phyloP scores from a whole-genome alignment of 2,888 invertebrate genomes.

The Steinernema scapterisci region DNA sequence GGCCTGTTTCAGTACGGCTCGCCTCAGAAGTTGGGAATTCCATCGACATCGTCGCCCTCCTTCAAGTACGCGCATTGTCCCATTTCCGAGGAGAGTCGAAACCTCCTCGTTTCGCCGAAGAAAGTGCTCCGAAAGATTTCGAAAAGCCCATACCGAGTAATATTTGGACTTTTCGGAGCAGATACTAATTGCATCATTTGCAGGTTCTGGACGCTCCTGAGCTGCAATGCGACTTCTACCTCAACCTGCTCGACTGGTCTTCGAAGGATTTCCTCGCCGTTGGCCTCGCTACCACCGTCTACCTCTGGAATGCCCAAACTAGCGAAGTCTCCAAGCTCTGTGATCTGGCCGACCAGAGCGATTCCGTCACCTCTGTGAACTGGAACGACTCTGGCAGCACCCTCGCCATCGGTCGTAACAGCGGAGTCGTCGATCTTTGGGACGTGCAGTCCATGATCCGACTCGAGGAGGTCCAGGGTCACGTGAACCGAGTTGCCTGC shows the following conservation, averaged over 20 bases:
- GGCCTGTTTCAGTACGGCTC: constrained; percentile 36
- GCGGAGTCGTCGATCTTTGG: constrained; percentile 80
- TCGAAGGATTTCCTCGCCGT: constrained; percentile 97
- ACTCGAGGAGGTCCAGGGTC: constrained; percentile 71
- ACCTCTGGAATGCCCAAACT: constrained; percentile 97
- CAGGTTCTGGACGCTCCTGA: constrained; percentile 87
- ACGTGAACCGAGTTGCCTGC: constrained; percentile 64
- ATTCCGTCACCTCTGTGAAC: constrained; percentile 89
- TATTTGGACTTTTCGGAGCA: not conserved
- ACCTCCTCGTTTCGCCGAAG: constrained; percentile 87
- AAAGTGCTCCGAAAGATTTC: constrained; percentile 97
- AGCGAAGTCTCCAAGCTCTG: constrained; percentile 93
- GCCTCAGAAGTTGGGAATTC: constrained; percentile 42
- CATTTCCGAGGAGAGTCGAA: constrained; percentile 91
- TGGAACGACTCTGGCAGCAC: constrained; percentile 97
- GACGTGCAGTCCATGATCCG: constrained; percentile 91
- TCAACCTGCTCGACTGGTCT: constrained; percentile 99
- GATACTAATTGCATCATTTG: not conserved
- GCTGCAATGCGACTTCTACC: constrained; percentile 96
- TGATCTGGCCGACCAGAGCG: constrained; percentile 85
- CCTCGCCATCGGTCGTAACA: constrained; percentile 88
- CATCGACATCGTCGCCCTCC: constrained; percentile 41
- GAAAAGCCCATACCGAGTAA: constrained; percentile 94
- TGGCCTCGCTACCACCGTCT: constrained; percentile 94
- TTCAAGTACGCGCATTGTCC: constrained; percentile 74